Base-by-base conservation (phyloP, 1,140 invertebrate species). In the Lamellibrachia luymesi region DNA sequence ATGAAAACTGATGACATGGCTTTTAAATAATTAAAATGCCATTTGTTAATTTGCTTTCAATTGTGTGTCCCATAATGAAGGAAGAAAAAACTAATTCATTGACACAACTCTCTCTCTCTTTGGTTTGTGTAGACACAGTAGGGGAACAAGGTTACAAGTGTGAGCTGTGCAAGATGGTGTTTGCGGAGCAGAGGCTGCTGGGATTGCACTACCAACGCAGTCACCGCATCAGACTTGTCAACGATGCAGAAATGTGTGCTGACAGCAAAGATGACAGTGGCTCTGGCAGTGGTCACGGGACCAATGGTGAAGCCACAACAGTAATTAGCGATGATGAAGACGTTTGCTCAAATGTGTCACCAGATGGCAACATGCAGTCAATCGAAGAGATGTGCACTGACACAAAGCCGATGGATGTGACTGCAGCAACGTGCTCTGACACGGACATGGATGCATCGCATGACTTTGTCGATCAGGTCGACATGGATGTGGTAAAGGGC, bases 141-240 rank as follows among this genome's bases (percentile, higher is more conserved):
- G 51, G 50, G 17, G 91, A 93, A 51, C 27, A 27, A 50, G 17
- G n/a, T 50, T 92, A 52, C 49, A 92, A 64, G n/a, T 93, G 93
- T 89, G 91, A 93, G 90, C 51, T 93, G n/a, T 93, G 93, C 64
- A 93, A 93, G 91, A 27, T 51, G 52, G 1, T 93, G 89, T 51
- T 93, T n/a, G 50, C 52, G 91, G 92, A 50, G n/a, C 51, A 49
- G 51, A 27, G 64, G 50, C 22, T 64, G 25, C 91, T 93, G 50
- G n/a, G n/a, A n/a, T 51, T 92, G 91, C 93, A 93, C 38, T 93
- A 93, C 56, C 50, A 50, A 27, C n/a, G 22, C 25, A 38, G 25
- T 25, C 93, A 93, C 89, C 38, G 17, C 27, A 10, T 90, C 38
- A 10, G 1, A 89, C 52, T 90, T 6, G n/a, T 51, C 6, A 89